Evolutionary conservation across 2,888 invertebrate species (phyloP).

Genomic region (Dryobotodes eremita): DNA sequence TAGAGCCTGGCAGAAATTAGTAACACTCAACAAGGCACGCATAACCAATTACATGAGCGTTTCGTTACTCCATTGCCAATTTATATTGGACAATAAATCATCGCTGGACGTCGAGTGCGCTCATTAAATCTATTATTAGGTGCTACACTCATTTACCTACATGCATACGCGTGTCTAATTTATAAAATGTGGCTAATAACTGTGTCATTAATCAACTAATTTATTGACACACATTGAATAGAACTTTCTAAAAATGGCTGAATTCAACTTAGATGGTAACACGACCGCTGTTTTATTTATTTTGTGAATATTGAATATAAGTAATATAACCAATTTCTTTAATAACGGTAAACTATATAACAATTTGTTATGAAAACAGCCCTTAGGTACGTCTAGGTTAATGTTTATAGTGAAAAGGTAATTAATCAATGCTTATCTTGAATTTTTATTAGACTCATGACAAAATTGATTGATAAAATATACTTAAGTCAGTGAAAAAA

Average conservation of each 20-base stretch:
- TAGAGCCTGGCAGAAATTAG: slow-evolving; percentile 59
- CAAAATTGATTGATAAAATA: neutral
- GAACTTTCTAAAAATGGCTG: slow-evolving; percentile 59
- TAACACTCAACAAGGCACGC: slow-evolving; percentile 64
- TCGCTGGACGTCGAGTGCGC: slow-evolving; percentile 59
- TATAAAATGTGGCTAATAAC: slow-evolving; percentile 66
- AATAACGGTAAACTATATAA: slow-evolving; percentile 13
- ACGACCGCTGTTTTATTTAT: slow-evolving; percentile 34
- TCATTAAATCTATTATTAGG: slow-evolving; percentile 69
- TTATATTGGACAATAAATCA: slow-evolving; percentile 68
- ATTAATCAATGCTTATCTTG: slow-evolving; percentile 33
- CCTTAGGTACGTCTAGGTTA: neutral
- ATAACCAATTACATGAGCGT: slow-evolving; percentile 63
- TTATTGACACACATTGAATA: slow-evolving; percentile 54
- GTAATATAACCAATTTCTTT: neutral
- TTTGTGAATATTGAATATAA: neutral
- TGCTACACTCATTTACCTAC: slow-evolving; percentile 66
- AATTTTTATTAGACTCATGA: neutral
- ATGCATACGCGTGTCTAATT: slow-evolving; percentile 65
- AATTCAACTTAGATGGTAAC: slow-evolving; percentile 40
- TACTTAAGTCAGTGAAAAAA: neutral
- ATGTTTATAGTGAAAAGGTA: neutral
- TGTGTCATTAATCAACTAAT: slow-evolving; percentile 69
- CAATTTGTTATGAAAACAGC: slow-evolving; percentile 12
- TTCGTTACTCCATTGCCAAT: slow-evolving; percentile 63